Conservation (phyloP, 2,888 invertebrate genomes). For the Polyommatus iphigenia region DNA sequence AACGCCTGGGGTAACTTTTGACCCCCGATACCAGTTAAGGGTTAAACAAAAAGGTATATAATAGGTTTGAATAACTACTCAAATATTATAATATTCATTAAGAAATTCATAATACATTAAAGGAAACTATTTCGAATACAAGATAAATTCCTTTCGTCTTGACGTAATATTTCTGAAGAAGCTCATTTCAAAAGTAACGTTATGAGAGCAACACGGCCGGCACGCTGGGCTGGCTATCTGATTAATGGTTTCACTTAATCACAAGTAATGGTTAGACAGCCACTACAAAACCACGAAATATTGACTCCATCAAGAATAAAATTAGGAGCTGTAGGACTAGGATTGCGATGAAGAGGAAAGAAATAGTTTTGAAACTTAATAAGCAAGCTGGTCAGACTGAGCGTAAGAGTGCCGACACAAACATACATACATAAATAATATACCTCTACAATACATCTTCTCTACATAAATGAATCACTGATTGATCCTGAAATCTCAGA, state of each 20-base stretch:
- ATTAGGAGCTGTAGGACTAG: not conserved
- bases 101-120: not conserved
- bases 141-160: conserved; percentile 1
- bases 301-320: conserved; percentile 27
- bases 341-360: not conserved
- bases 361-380: not conserved
- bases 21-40: no score
- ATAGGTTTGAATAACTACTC: no score
- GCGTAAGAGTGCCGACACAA: no score
- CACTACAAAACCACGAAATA: conserved; percentile 16
- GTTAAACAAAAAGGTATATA: no score
- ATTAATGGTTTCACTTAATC: conserved; percentile 65
- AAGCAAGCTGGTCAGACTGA: no score
- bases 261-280: conserved; percentile 36
- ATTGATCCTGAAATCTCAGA: no score
- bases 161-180: not conserved
- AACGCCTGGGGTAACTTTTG: no score
- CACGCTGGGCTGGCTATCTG: conserved; percentile 48
- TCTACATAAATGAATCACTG: no score
- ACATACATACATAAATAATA: no score
- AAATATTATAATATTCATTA: no score
- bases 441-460: no score
- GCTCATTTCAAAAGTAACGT: conserved; percentile 14
- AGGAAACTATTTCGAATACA: not conserved
- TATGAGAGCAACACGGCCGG: conserved; percentile 30